Conservation (phyloP, 2,797 vertebrate species). For the Cetoscarus ocellatus region DNA sequence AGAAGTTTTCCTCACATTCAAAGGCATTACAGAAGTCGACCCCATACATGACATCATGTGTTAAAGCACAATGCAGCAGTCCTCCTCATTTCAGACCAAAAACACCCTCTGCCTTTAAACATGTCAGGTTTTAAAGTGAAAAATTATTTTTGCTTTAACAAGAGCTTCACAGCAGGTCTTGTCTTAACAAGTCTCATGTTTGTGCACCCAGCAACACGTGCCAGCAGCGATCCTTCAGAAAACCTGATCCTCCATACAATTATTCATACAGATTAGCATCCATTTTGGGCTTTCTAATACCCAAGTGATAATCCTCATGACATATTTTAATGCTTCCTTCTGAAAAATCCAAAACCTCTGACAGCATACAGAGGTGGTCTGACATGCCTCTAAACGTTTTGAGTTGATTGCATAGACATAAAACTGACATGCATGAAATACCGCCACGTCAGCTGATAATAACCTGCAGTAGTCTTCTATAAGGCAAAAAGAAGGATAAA, state of each 20-base stretch:
- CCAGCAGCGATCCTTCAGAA: neutral
- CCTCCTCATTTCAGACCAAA: conserved; percentile 17
- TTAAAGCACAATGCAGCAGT: conserved; percentile 7
- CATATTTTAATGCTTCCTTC: too few relatives aligned
- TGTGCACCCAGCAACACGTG: neutral
- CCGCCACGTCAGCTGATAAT: too few relatives aligned
- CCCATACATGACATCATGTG: neutral
- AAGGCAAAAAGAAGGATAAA: too few relatives aligned
- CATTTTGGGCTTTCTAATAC: too few relatives aligned
- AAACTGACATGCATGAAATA: too few relatives aligned
- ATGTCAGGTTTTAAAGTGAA: conserved; percentile 1
- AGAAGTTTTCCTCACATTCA: neutral
- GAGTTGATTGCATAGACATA: too few relatives aligned
- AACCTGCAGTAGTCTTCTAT: too few relatives aligned
- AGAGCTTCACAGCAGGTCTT: neutral
- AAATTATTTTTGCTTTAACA: conserved; percentile 6
- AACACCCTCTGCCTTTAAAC: conserved; percentile 2
- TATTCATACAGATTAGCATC: too few relatives aligned
- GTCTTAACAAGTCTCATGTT: neutral
- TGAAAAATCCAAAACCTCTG: too few relatives aligned
- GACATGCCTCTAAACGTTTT: too few relatives aligned
- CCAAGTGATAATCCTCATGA: too few relatives aligned
- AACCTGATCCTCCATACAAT: neutral
- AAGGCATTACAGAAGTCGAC: neutral
- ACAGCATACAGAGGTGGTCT: too few relatives aligned